A percentile compares a stretch with the other conserved stretches of the same genome.
phyloP scores from a whole-genome alignment of 1,140 invertebrate genomes.

The Leptinotarsa defecta region DNA sequence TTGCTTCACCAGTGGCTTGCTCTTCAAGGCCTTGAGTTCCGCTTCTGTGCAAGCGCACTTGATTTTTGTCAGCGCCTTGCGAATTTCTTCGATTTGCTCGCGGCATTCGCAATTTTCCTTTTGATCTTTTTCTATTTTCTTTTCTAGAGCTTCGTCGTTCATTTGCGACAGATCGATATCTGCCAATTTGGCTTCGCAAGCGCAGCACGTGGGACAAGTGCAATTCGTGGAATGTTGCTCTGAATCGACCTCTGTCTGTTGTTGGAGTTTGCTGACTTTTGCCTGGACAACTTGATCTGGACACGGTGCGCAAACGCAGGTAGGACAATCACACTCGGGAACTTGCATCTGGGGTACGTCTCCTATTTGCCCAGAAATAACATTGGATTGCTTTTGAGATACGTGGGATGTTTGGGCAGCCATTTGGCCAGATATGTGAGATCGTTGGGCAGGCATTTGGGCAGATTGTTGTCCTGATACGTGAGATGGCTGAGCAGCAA shows the following conservation, averaged over 20 bases:
- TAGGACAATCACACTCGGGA: not conserved
- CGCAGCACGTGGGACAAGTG: slow-evolving; percentile 20
- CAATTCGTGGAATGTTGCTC: slow-evolving; percentile 21
- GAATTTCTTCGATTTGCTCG: slow-evolving; percentile 40
- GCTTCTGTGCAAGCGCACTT: slow-evolving; percentile 42
- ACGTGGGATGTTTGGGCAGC: not conserved
- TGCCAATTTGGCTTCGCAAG: not conserved
- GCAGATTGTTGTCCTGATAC: not conserved
- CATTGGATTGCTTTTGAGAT: not conserved
- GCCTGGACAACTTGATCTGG: slow-evolving; percentile 3
- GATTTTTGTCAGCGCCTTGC: slow-evolving; percentile 39
- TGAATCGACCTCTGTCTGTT: not conserved
- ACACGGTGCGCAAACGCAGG: not conserved
- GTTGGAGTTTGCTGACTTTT: not conserved
- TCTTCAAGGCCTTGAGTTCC: slow-evolving; percentile 32
- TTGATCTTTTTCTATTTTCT: slow-evolving; percentile 29
- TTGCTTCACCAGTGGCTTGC: slow-evolving; percentile 39
- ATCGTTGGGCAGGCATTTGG: not conserved
- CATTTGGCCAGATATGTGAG: not conserved
- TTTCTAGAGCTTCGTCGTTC: slow-evolving; percentile 31
- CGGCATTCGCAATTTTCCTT: slow-evolving; percentile 40
- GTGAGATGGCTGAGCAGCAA: not conserved
- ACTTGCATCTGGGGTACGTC: too few species aligned
- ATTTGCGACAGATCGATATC: slow-evolving; percentile 27
- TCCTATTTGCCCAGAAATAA: too few species aligned